Percentiles rank a stretch among this genome's conserved stretches.
phyloP scores from a whole-genome alignment of 2,888 invertebrate species.

The Tenthredo distinguenda region DNA sequence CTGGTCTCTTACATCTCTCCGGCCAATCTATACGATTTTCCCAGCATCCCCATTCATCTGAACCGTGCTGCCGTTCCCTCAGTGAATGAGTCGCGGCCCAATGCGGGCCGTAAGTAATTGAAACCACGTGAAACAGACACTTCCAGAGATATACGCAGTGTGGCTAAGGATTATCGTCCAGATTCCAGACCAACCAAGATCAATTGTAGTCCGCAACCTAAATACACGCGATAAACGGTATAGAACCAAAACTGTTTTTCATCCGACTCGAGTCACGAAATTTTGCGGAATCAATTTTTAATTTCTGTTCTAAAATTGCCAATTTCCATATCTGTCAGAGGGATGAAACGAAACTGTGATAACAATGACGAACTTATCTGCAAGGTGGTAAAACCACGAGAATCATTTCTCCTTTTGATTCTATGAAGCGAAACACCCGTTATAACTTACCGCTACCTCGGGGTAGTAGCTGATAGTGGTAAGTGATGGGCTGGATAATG shows the following conservation, averaged over 20 bases:
- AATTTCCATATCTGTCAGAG: background rate
- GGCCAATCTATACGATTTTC: background rate
- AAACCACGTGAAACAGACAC: constrained; percentile 58
- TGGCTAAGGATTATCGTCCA: constrained; percentile 27
- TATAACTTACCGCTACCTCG: constrained; percentile 58
- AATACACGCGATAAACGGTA: background rate
- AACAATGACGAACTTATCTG: background rate
- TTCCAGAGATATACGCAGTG: constrained; percentile 51
- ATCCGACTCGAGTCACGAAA: background rate
- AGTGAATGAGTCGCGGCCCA: constrained; percentile 54
- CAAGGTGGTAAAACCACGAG: background rate
- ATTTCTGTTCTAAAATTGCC: background rate
- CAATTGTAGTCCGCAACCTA: background rate
- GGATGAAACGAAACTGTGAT: background rate
- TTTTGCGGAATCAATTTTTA: background rate
- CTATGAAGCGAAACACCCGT: constrained; percentile 55
- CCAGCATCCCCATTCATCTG: constrained; percentile 40
- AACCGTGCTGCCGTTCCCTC: constrained; percentile 28
- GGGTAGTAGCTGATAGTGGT: constrained; percentile 68
- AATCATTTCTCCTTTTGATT: background rate
- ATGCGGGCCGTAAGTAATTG: constrained; percentile 70
- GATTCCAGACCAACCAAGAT: background rate
- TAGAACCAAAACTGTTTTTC: background rate
- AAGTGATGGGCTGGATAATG: constrained; percentile 76
- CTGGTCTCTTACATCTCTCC: background rate